These are phyloP conservation scores for Cebus imitator DNA, from an alignment of 2,113 vertebrate species.

Conservation along the genomic window DNA sequence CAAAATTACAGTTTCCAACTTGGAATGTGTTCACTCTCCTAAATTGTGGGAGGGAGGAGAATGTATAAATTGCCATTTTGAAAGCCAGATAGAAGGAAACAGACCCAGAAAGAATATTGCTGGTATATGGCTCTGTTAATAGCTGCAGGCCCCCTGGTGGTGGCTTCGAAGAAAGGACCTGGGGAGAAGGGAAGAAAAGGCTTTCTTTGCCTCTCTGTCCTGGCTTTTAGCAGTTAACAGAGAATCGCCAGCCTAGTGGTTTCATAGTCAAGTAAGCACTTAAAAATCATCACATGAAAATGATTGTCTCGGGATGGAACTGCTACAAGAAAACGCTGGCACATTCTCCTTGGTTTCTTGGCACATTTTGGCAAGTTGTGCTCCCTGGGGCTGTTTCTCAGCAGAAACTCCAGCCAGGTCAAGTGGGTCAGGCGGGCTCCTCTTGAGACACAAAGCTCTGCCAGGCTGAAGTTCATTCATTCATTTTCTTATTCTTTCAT, in stretches of 20 bases:
- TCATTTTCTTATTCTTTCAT: neutral
- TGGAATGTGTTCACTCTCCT: neutral
- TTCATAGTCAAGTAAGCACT: neutral
- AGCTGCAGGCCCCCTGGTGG: slow-evolving; percentile 45
- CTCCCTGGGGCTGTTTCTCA: neutral
- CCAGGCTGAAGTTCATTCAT: neutral
- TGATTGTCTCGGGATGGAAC: neutral
- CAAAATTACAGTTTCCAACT: slow-evolving; percentile 31
- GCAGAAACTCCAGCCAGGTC: neutral
- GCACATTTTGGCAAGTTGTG: neutral
- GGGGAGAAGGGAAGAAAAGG: neutral
- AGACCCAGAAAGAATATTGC: neutral
- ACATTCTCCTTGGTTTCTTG: neutral
- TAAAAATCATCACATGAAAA: neutral
- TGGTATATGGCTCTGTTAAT: neutral
- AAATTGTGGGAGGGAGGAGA: neutral
- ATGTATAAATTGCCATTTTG: neutral
- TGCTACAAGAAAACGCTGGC: neutral
- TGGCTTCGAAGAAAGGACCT: neutral
- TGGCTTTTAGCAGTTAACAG: neutral
- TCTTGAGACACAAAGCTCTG: neutral
- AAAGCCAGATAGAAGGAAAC: neutral
- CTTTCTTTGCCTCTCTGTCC: neutral
- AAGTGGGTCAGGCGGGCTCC: neutral
- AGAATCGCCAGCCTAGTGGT: neutral